Evolutionary conservation across 2,113 vertebrate genomes (phyloP).

Genomic region (Microtus montanus): DNA sequence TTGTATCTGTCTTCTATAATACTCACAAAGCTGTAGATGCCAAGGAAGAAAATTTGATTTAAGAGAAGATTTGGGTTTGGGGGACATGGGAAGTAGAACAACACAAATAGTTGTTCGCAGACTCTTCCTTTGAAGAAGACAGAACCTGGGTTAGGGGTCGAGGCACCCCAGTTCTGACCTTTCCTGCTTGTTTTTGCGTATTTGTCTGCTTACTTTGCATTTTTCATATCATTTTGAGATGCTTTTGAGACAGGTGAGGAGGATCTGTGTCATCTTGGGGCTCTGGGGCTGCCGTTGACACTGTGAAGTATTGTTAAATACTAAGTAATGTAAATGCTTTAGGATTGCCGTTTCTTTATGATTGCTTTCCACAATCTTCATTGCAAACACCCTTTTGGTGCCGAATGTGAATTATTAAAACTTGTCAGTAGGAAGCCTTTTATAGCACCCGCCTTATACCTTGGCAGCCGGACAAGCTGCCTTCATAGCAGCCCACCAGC

Average conservation of each 20-base stretch:
- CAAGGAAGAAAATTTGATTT: background rate
- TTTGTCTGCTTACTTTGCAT: background rate
- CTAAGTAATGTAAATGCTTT: background rate
- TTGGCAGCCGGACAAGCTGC: background rate
- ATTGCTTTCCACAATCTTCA: background rate
- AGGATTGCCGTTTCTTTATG: background rate
- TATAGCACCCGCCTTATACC: background rate
- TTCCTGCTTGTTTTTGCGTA: background rate
- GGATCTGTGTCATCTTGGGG: background rate
- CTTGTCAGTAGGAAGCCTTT: background rate
- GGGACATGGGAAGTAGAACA: background rate
- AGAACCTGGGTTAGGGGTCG: background rate
- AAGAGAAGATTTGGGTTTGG: background rate
- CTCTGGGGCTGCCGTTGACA: background rate
- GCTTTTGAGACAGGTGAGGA: background rate
- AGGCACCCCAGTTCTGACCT: background rate
- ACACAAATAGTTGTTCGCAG: background rate
- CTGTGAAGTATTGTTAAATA: background rate
- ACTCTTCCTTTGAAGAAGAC: background rate
- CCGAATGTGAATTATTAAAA: background rate
- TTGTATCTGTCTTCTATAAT: conserved; percentile 78
- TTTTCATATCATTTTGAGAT: background rate
- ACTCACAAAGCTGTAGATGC: conserved; percentile 38
- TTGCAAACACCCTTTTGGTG: background rate
- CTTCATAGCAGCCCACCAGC: background rate